phyloP scores from a whole-genome alignment of 2,113 vertebrate genomes.

The Anser cygnoides region DNA sequence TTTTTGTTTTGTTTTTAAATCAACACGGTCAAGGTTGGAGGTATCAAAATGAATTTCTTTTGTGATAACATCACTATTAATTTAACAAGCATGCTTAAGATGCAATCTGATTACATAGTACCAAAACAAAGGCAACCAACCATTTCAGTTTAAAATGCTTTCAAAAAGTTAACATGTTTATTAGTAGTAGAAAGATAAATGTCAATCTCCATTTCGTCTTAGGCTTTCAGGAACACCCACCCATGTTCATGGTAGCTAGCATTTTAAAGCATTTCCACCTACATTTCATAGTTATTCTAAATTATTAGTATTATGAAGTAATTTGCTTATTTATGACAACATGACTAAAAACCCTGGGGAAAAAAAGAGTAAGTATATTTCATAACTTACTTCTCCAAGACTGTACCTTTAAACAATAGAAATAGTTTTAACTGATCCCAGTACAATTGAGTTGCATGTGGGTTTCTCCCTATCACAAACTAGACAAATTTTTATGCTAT shows the following conservation, averaged over 20 bases:
- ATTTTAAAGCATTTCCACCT: background rate
- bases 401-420: background rate
- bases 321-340: background rate
- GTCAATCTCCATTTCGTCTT: background rate
- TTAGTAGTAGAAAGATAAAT: background rate
- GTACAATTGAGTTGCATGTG: background rate
- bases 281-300: background rate
- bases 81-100: background rate
- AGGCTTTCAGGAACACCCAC: background rate
- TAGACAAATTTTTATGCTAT: background rate
- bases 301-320: background rate
- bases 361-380: background rate
- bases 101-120: background rate
- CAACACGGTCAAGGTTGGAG: background rate
- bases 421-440: background rate
- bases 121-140: background rate
- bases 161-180: background rate
- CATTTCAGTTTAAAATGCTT: background rate
- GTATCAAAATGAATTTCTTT: background rate
- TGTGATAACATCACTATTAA: background rate
- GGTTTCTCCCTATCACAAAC: background rate
- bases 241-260: background rate
- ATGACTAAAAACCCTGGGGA: background rate
- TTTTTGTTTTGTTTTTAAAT: background rate
- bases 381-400: background rate